Evolutionary conservation across 2,888 invertebrate genomes (phyloP), one percentile per base, ranked within the genome.

Genomic region (Bombyx huttoni): DNA sequence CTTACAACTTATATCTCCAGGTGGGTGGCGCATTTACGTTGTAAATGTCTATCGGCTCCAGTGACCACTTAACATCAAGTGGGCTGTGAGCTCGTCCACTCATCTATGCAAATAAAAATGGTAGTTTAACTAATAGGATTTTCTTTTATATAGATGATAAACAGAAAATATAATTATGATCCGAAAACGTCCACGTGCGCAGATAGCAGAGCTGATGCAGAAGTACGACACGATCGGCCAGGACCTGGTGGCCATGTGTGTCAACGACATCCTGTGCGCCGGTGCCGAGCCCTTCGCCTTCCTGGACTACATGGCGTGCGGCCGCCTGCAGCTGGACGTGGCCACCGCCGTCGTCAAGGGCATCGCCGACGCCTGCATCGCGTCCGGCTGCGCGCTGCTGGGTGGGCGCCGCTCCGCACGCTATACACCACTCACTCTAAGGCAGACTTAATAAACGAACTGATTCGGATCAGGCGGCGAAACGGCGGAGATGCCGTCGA

Each of bases 221-320:
- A 91, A 93, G 52, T 97, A 96, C 78, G 91, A 93, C 65, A 93
- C 94, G 0, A 92, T 99, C 52, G 99, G 99, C 0, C 94, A 96
- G 63, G 99, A 99, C 81, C 89, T 99, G 40, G 98, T 99, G 2
- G 99, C 98, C 6, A 98, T 98, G 97, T 98, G 98, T 72, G 98
- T 96, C 49, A 99, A 99, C 84, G 98, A 99, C 78, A 92, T 99
- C 51, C 85, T 99, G 50, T 97, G 97, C 61, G 95, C 97, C 56
- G 98, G 98, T 48, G 99, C 98, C 0, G 96, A 97, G 67, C 98
- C 99, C 0, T 90, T 99, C 60, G 98, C 96, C 63, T 99, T 99
- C 84, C 88, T 99, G 13, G 99, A 99, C 89, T 99, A 99, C 78
- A 97, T 97, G 81, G 98, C 98, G 24, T 96, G 96, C 70, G 97